phyloP scores from a whole-genome alignment of 30 jellyfish, hydroid and myxozoan genomes.

The Catostylus mosaicus region DNA sequence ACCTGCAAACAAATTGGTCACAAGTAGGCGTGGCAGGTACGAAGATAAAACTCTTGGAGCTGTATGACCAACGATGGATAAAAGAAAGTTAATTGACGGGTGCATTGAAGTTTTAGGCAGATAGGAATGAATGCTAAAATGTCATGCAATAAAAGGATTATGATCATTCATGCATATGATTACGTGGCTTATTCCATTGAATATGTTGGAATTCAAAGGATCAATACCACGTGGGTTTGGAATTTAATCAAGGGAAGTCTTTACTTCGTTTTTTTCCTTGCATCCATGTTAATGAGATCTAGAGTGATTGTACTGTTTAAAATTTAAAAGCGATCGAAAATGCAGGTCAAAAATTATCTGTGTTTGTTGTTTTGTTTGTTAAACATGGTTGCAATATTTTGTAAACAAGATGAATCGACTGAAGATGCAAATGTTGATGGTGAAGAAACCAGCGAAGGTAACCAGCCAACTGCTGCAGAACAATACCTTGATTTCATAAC shows the following conservation, averaged over 20 bases:
- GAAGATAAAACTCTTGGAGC: neutral
- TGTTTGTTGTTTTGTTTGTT: neutral
- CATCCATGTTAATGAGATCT: too few species aligned
- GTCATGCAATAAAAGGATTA: neutral
- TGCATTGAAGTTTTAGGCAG: too few species aligned
- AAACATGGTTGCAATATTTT: neutral
- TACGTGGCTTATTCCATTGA: slow-evolving; percentile 46
- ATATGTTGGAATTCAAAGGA: neutral
- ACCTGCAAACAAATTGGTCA: neutral
- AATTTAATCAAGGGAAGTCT: neutral
- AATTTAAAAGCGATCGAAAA: neutral
- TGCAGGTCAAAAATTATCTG: neutral
- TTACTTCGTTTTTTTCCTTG: neutral
- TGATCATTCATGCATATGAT: slow-evolving; percentile 39
- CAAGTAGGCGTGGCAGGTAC: neutral
- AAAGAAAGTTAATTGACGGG: too few species aligned
- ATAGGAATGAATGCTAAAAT: neutral
- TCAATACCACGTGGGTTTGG: slow-evolving; percentile 20
- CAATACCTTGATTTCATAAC: slow-evolving; percentile 43
- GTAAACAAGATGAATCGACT: slow-evolving; percentile 10
- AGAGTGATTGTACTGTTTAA: too few species aligned
- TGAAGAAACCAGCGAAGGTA: neutral
- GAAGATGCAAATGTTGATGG: neutral
- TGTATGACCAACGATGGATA: too few species aligned
- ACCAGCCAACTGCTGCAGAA: slow-evolving; percentile 44